Percentiles rank a stretch among this genome's conserved stretches.
Conservation (phyloP, 1,140 invertebrate genomes). For the Nebria ingens region DNA sequence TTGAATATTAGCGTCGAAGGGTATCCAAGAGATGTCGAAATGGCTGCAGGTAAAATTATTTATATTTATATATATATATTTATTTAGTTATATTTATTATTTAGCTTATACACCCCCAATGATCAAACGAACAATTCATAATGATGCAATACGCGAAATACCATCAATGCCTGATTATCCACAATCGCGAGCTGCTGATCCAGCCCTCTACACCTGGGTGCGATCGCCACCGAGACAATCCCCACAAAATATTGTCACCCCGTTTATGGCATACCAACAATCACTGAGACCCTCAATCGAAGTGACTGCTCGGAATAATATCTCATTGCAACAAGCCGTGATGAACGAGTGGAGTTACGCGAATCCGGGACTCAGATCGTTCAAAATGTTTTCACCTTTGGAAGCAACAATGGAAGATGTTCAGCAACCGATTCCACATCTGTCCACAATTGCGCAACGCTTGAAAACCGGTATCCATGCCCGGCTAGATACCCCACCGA, state of each 20-base stretch:
- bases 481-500: conserved; percentile 36
- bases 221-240: neutral
- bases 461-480: conserved; percentile 37
- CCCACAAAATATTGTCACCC: neutral
- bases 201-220: neutral
- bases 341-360: neutral
- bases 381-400: neutral
- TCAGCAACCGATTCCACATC: neutral
- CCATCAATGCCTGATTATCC: conserved; percentile 1
- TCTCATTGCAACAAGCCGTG: neutral
- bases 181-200: neutral
- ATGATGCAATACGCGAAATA: conserved; percentile 8
- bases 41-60: conserved; percentile 1
- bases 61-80: neutral
- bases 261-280: neutral
- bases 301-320: neutral
- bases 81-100: neutral
- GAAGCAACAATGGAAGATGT: neutral
- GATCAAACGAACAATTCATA: conserved; percentile 10
- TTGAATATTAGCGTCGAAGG: neutral
- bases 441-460: conserved; percentile 16
- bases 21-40: neutral
- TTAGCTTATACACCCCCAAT: conserved; percentile 6
- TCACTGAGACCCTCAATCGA: neutral
- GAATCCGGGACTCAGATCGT: neutral